Conservation (phyloP, 2,797 vertebrate genomes). For the Leuciscus waleckii region DNA sequence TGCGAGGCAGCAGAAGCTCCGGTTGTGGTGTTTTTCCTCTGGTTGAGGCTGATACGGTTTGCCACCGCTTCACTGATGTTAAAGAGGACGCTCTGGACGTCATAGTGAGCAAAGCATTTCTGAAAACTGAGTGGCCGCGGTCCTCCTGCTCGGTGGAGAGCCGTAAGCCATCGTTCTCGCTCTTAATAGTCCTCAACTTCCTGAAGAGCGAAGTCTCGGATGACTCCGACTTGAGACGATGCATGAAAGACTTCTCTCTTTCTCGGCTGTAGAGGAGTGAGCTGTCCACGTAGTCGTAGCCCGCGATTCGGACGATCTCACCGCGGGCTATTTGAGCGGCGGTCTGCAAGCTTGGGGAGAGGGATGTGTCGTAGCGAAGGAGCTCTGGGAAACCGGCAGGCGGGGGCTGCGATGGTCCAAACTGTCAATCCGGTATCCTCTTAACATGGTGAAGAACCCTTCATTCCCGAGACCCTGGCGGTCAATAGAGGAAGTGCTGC, state of each 20-base stretch:
- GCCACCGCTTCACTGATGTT: conserved; percentile 94
- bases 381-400: conserved; percentile 88
- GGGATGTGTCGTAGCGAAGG: conserved; percentile 83
- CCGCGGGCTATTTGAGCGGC: conserved; percentile 93
- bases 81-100: conserved; percentile 96
- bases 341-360: conserved; percentile 93
- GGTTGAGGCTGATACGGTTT: conserved; percentile 84
- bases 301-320: conserved; percentile 90
- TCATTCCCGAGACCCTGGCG: conserved; percentile 90
- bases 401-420: conserved; percentile 84
- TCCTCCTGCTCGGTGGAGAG: conserved; percentile 87
- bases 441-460: conserved; percentile 90
- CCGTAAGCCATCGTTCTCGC: conserved; percentile 88
- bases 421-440: conserved; percentile 86
- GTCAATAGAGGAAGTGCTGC: conserved; percentile 97
- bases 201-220: conserved; percentile 91
- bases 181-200: conserved; percentile 90
- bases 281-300: conserved; percentile 88
- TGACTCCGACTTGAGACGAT: conserved; percentile 87
- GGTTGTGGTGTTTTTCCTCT: conserved; percentile 94
- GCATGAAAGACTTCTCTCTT: conserved; percentile 89
- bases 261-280: conserved; percentile 84
- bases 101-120: conserved; percentile 96
- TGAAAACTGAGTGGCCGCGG: conserved; percentile 88
- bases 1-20: conserved; percentile 94